These are phyloP conservation scores for Sardina pilchardus DNA, from an alignment of 2,113 vertebrate genomes.

Conservation along the genomic window DNA sequence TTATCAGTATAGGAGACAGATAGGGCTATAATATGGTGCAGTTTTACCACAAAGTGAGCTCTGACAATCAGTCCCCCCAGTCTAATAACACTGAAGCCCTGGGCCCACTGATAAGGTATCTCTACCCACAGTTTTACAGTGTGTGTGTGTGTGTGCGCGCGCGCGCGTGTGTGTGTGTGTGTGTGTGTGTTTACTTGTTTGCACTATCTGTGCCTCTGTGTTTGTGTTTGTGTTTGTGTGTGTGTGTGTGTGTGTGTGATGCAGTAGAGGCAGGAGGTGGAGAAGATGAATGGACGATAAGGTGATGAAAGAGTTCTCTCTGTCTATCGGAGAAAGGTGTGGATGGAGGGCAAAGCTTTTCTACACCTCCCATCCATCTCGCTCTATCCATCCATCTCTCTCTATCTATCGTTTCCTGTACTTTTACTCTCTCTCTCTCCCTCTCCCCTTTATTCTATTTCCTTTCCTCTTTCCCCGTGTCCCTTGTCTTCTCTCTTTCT, in stretches of 20 bases:
- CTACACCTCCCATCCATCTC: not conserved
- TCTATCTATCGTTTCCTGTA: not conserved
- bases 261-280: not conserved
- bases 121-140: not conserved
- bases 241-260: not conserved
- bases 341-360: not conserved
- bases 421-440: not conserved
- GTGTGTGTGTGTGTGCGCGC: not conserved
- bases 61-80: not conserved
- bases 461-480: not conserved
- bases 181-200: not conserved
- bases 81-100: not conserved
- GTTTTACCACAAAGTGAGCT: slow-evolving; percentile 3
- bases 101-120: not conserved
- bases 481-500: not conserved
- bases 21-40: not conserved
- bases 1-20: not conserved
- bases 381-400: not conserved
- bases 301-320: not conserved
- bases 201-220: not conserved
- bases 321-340: not conserved
- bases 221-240: not conserved
- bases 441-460: not conserved
- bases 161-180: not conserved
- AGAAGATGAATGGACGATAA: not conserved